Base-by-base conservation (phyloP, 2,888 invertebrate genomes). In the Cremastinae sp. region DNA sequence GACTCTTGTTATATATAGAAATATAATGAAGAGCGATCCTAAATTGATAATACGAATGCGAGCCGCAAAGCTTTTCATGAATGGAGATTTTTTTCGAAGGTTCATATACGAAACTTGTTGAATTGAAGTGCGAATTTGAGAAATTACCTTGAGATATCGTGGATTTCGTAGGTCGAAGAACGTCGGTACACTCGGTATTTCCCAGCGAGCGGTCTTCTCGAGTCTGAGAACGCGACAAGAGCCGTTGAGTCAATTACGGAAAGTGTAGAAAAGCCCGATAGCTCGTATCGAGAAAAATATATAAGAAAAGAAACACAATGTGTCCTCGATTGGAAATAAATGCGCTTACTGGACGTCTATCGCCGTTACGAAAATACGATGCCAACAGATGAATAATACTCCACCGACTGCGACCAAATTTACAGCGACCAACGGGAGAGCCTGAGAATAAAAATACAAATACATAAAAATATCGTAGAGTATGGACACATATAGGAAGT, bases 141-240 rank as follows among this genome's bases (percentile, higher is more conserved):
- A 81, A 80, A 65, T 80, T 83, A 90, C 90, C 90, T 90, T 91
- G 22, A 90, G 83, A 61, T 64, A 68, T 12, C 89, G 87, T 18
- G 91, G 91, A 20, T 90, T 86, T 65, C 90, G 86, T 43, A 90
- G 85, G 79, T 90, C 90, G 83, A 87, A 82, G 76, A 86, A 88
- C 59, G 70, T 64, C 56, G 85, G 84, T 28, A 66, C 65, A 10
- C 84, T 74, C 0, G 85, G 79, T 14, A 88, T 85, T 74, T 89
- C 88, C 78, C 71, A 84, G 2, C 89, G 86, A 1, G 80, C 64
- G n/a, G 73, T 55, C n/a, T 58, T 53, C 1, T 75, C 61, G 22
- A 80, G 43, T 39, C 77, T 80, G 59, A 14, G 22, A 41, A 59
- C 22, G 35, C 35, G 7, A 68, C 14, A 53, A 51, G 62, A 58